Evolutionary conservation across 2,113 vertebrate species (phyloP), one percentile per base, ranked within the genome.

Genomic region (Gobio gobio): DNA sequence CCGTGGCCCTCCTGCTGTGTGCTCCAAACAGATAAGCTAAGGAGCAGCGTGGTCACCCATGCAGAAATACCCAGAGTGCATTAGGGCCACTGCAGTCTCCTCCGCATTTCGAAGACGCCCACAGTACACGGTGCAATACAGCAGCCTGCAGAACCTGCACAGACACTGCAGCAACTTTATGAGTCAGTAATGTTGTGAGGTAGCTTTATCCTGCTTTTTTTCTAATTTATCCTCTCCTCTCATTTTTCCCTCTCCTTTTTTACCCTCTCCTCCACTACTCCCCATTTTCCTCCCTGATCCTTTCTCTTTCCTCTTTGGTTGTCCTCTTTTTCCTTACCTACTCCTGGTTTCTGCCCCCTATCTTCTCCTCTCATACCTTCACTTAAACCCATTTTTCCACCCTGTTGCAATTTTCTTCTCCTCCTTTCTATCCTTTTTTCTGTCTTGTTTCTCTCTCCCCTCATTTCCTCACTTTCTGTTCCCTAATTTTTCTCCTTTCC

Each of bases 11-110:
- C 68, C 54, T 33, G 77, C 76, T 66, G 84, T 82, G 77, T 86
- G 84, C 47, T 74, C 64, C 58, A n/a, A 61, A 59, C 83, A 77
- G 84, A 82, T 86, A 87, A 87, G 82, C 77, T 51, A n/a, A 14
- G 26, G 75, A 86, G 63, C 64, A 82, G 51, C 24, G 63, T 77
- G 73, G 63, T 74, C 83, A 70, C 81, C 73, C 82, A 84, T 83
- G 84, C 86, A 87, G 77, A 87, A 87, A 87, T 63, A 72, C 79
- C 66, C 66, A 54, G 64, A 78, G 80, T 75, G 54, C 82, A 76
- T 84, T 81, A 84, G 81, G 36, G 36, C 74, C 61, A 77, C 82
- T 72, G 87, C 68, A 84, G 82, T 82, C 36, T 84, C 33, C 72
- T 85, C 47, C 51, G 45, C 59, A 83, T 45, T 83, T 74, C 47